Evolutionary conservation across 2,113 vertebrate species (phyloP).

Genomic region (Rostratula benghalensis): DNA sequence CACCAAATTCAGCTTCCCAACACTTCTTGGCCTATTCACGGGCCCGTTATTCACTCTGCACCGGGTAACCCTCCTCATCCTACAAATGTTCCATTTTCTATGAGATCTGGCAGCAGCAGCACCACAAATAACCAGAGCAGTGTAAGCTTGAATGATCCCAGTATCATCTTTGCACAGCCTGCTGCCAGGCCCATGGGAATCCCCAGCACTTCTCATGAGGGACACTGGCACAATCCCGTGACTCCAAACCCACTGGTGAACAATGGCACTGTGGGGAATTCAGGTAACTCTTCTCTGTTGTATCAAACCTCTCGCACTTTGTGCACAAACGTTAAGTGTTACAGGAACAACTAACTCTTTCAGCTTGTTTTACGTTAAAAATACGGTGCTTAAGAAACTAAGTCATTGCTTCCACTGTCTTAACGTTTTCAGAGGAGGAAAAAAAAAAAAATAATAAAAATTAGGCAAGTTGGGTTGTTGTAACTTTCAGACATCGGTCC

Average conservation of each 20-base stretch:
- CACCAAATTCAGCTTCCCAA: slow-evolving; percentile 83
- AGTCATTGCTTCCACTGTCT: not conserved
- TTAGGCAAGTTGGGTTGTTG: not conserved
- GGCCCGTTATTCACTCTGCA: slow-evolving; percentile 85
- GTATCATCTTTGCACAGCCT: slow-evolving; percentile 98
- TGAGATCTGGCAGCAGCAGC: slow-evolving; percentile 77
- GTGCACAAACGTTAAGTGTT: slow-evolving; percentile 51
- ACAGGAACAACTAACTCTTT: slow-evolving; percentile 43
- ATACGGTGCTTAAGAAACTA: not conserved
- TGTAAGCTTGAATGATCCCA: slow-evolving; percentile 95
- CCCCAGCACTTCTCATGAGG: slow-evolving; percentile 84
- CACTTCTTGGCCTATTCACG: slow-evolving; percentile 91
- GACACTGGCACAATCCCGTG: slow-evolving; percentile 92
- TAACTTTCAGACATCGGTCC: not conserved
- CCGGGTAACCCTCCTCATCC: slow-evolving; percentile 83
- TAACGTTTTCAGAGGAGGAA: not conserved
- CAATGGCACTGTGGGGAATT: slow-evolving; percentile 90
- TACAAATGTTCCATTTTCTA: slow-evolving; percentile 81
- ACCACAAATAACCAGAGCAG: slow-evolving; percentile 76
- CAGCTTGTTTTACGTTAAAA: not conserved
- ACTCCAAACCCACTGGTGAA: slow-evolving; percentile 89
- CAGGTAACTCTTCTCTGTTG: slow-evolving; percentile 84
- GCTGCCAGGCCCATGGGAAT: slow-evolving; percentile 85
- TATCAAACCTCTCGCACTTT: slow-evolving; percentile 43
- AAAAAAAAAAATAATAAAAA: not conserved